Evolutionary conservation across 2,797 vertebrate species (phyloP), one percentile per base, ranked within the genome.

Genomic region (Sebastes oblongus): DNA sequence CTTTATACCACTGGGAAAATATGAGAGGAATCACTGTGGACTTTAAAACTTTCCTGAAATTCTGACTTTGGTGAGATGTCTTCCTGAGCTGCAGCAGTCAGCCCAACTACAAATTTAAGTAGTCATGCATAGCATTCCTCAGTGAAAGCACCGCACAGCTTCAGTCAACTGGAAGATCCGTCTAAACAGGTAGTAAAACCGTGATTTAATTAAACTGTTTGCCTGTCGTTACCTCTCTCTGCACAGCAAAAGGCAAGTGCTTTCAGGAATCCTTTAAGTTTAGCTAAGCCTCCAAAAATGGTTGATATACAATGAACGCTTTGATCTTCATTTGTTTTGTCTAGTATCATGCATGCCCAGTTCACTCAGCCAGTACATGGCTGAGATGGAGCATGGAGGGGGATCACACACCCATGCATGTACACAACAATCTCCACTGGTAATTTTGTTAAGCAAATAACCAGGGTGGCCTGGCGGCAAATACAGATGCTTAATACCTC

Each of bases 371-470:
- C 72, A 76, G 50, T 18, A 67, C 42, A 20, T 75, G 82, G 62
- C 66, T 54, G 65, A 82, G 81, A 66, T 78, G 46, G 74, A 64
- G 52, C 65, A 74, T 42, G 69, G 34, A 24, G 30, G 77, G 77
- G 68, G 73, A 60, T 87, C 90, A 81, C 82, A 87, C 76, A 78
- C 68, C 58, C 75, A 72, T 46, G 60, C 70, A 75, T 72, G 79
- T 66, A 79, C 72, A 87, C 88, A 83, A 72, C 80, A 79, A 72
- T 68, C 81, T 72, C 78, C 78, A 29, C 25, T 79, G 77, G 70
- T 76, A 14, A 94, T 96, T 96, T 96, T 96, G 94, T 92, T 95
- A 89, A 86, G 82, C 93, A 94, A 96, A 95, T 94, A 92, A 34
- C 75, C 71, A 75, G 71, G 67, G 72, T 73, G 58, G 82, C 86